Base-by-base conservation (phyloP, 2,113 vertebrate species). In the Delphinus delphis region DNA sequence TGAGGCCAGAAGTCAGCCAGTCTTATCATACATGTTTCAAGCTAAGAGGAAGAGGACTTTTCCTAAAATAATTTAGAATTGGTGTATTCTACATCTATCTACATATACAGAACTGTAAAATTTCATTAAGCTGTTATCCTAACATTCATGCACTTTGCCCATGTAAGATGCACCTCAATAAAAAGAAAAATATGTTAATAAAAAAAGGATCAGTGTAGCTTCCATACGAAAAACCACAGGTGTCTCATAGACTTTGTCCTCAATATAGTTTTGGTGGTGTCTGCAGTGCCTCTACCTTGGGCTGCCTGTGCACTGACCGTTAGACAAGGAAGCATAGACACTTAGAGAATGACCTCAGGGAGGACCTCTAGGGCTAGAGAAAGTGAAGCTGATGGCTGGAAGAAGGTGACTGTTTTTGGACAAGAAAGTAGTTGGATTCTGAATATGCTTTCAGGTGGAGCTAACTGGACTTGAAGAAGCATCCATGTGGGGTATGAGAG, bases 401-500 rank as follows among this genome's bases (percentile, higher is more conserved):
- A 31, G n/a, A 87, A 31, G 50, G 18, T n/a, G 33, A 21, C 26
- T 88, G 50, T 28, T 13, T 44, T 14, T 7, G 36, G 8, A 71
- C 8, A 33, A 23, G 17, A 17, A 25, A 47, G 41, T 15, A 55
- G 47, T 26, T 5, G 14, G 63, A 74, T 62, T n/a, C 67, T 44
- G 12, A 17, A 8, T 6, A 14, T 9, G 7, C 4, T 53, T 28
- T 41, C n/a, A 50, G 0, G 28, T 8, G 26, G 50, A 50, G 62
- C 33, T 14, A 9, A 17, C 0, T 21, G 18, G 80, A 38, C 68
- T 68, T 33, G 23, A 18, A 28, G 36, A n/a, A 47, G 41, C 28
- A 62, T 20, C 15, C 21, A 11, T 0, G 12, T 1, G 21, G 28
- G 1, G 0, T 2, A 2, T 14, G 50, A 80, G 38, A 20, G 44